Base-by-base conservation (phyloP, 2,113 vertebrate species). In the Syngnathus typhle region DNA sequence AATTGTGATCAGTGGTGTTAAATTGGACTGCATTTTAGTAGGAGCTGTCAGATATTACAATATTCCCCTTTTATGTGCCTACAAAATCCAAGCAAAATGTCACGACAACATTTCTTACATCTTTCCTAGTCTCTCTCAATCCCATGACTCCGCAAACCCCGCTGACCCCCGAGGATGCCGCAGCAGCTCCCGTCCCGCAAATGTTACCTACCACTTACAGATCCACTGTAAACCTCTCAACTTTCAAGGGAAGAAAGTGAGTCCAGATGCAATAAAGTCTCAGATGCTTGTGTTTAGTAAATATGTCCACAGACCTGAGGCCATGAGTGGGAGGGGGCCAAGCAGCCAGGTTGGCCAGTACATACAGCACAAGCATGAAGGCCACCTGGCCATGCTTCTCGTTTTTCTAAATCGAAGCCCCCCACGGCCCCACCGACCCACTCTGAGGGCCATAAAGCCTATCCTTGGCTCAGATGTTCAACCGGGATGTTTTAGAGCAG, bases 241-340 rank as follows among this genome's bases (percentile, higher is more conserved):
- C 46, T 36, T 69, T 8, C 62, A 49, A 23, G 63, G 23, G 70
- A 83, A 79, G 41, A 44, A 62, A 62, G 39, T 73, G 73, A 76
- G 69, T 54, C 82, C 84, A 79, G 77, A 85, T 83, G 82, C 27
- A 5, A 55, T 7, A 43, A 61, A 72, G 66, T 66, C 69, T 70
- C 88, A 91, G 86, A 87, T 87, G 88, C 80, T 67, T 69, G 72
- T 90, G 86, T 91, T 91, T 90, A 80, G 81, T 84, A 91, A 92
- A 91, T 85, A 91, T 72, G 62, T 86, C 58, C 64, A 41, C 74
- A 76, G 74, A 75, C 74, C 75, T 69, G 65, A 67, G 73, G 59
- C 47, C 51, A 4, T 72, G 78, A 82, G 58, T 59, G 77, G 60
- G 41, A 68, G 60, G 38, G 70, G 39, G 72, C 61, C 8, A 64